These are phyloP conservation scores for Megalonaias nervosa DNA, from an alignment of 1,140 invertebrate species.

Conservation along the genomic window DNA sequence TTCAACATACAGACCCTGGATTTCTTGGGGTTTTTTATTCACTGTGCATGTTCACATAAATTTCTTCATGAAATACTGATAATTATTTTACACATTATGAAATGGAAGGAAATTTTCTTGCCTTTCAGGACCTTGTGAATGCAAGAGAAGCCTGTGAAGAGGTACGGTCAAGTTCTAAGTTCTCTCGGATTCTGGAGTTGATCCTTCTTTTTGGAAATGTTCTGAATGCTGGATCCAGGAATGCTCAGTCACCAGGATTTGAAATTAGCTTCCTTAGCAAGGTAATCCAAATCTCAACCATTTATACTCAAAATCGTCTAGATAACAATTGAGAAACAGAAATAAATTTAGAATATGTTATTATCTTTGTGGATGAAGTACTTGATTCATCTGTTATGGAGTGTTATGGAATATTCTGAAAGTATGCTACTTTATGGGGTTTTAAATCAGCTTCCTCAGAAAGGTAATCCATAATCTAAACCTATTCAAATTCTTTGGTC, in stretches of 20 bases:
- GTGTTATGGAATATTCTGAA: background rate
- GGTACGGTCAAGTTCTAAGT: conserved; percentile 91
- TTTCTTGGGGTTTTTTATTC: too few relatives aligned
- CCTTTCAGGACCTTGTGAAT: conserved; percentile 85
- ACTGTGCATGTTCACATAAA: too few relatives aligned
- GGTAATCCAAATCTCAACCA: conserved; percentile 72
- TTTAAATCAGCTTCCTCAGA: background rate
- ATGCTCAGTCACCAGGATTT: conserved; percentile 95
- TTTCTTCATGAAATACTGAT: too few relatives aligned
- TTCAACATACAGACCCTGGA: too few relatives aligned
- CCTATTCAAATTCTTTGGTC: too few relatives aligned
- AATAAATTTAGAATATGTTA: too few relatives aligned
- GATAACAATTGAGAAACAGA: background rate
- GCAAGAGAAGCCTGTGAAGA: conserved; percentile 97
- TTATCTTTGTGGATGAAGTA: background rate
- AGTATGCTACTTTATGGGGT: background rate
- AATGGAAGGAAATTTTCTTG: background rate
- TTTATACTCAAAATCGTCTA: background rate
- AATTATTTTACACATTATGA: too few relatives aligned
- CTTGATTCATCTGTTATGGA: background rate
- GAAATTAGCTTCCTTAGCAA: conserved; percentile 97
- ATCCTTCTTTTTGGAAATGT: conserved; percentile 94
- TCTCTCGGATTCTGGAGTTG: conserved; percentile 90
- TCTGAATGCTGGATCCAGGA: conserved; percentile 94
- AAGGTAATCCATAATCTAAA: background rate